Evolutionary conservation across 2,113 vertebrate species (phyloP).

Genomic region (human): GRCh38 chr11:35289001-35289500

Average conservation of each 20-base stretch:
- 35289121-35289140: not conserved
- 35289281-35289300: not conserved
- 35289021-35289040: not conserved
- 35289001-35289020: not conserved
- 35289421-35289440: conserved; percentile 43
- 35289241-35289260: not conserved
- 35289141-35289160: not conserved
- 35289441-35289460: not conserved
- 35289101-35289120: not conserved
- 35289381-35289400: not conserved
- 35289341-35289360: not conserved
- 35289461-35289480: not conserved
- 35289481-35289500: not conserved
- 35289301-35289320: not conserved
- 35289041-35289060: not conserved
- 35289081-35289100: not conserved
- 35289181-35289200: not conserved
- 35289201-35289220: not conserved
- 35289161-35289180: fast-evolving
- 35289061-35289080: not conserved
- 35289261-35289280: not conserved
- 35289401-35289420: conserved; percentile 13
- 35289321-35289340: not conserved
- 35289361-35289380: not conserved
- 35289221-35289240: not conserved